Base-by-base conservation (phyloP, 2,113 vertebrate genomes). In the Syngnathus typhle region DNA sequence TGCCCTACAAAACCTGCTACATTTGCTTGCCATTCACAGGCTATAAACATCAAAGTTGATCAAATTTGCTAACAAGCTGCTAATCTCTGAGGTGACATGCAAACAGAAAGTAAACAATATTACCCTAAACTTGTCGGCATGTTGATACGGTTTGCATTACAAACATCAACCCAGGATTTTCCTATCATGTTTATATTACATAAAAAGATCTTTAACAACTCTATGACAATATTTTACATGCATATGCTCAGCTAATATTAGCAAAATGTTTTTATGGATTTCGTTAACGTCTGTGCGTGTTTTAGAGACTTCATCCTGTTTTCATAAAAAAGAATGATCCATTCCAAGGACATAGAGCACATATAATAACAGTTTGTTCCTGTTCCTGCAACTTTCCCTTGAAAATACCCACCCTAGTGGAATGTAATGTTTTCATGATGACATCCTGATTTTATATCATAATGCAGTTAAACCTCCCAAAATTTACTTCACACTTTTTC, bases 231-330 rank as follows among this genome's bases (percentile, higher is more conserved):
- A 54, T 27, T 32, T 32, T 3, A 32, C 27, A 32, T 32, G 23
- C 9, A 23, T 23, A 56, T 32, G 1, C 23, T 16, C 23, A 27
- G 10, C 7, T 12, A 32, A 56, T 32, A 32, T 32, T 32, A 32
- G 23, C 23, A 13, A 23, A 6, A 13, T 12, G 27, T 13, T 27
- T 56, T 13, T 6, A 56, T 16, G 27, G 5, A 56, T 32, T 56
- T 56, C 16, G 12, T 56, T 32, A 32, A 32, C 36, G 27, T 13
- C 5, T 36, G 27, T 56, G 59, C n/a, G 38, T 11, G 4, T 21
- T 39, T 43, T 41, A 27, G 39, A 43, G 6, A 12, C 12, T 67
- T 68, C 78, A 86, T 82, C 81, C 81, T 85, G 83, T 81, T 84
- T 65, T 72, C 78, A 44, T 27, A 52, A 72, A 49, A 69, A 75